Evolutionary conservation across 2,888 invertebrate species (phyloP).

Genomic region (Phytoseiulus persimilis): DNA sequence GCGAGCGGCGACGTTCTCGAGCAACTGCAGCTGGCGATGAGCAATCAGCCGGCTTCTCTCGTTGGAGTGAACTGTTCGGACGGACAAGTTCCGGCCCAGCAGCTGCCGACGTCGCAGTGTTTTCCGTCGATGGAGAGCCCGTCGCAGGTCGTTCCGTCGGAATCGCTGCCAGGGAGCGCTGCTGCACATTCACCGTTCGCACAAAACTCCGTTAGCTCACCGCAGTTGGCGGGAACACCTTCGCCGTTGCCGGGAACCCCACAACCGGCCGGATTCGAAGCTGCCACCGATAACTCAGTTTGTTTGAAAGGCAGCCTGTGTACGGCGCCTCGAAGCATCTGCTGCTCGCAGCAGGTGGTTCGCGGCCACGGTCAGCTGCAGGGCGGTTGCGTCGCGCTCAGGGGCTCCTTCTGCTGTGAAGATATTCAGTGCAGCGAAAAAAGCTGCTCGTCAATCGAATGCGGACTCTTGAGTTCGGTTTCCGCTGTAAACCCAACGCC

Average conservation of each 20-base stretch:
- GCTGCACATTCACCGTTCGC: slow-evolving; percentile 24
- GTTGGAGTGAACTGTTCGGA: slow-evolving; percentile 9
- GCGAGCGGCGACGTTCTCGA: slow-evolving; percentile 16
- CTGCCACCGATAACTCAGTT: not conserved
- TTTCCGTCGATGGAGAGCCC: slow-evolving; percentile 24
- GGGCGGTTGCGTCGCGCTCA: not conserved
- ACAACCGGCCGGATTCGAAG: not conserved
- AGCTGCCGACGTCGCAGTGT: not conserved
- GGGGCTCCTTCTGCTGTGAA: slow-evolving; percentile 30
- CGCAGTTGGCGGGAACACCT: not conserved
- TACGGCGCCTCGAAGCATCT: not conserved
- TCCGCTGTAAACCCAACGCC: not conserved
- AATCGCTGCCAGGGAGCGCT: not conserved
- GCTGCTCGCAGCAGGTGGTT: not conserved
- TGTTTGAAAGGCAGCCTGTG: not conserved
- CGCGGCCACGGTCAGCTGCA: not conserved
- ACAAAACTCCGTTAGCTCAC: not conserved
- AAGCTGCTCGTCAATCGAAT: slow-evolving; percentile 26
- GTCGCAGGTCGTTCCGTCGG: slow-evolving; percentile 31
- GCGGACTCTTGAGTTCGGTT: not conserved
- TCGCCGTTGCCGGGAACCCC: not conserved
- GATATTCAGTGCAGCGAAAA: slow-evolving; percentile 1
- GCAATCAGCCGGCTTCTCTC: not conserved
- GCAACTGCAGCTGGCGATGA: slow-evolving; percentile 19
- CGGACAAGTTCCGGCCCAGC: slow-evolving; percentile 20